Evolutionary conservation across 2,113 vertebrate genomes (phyloP).

Genomic region (Felis chaus): DNA sequence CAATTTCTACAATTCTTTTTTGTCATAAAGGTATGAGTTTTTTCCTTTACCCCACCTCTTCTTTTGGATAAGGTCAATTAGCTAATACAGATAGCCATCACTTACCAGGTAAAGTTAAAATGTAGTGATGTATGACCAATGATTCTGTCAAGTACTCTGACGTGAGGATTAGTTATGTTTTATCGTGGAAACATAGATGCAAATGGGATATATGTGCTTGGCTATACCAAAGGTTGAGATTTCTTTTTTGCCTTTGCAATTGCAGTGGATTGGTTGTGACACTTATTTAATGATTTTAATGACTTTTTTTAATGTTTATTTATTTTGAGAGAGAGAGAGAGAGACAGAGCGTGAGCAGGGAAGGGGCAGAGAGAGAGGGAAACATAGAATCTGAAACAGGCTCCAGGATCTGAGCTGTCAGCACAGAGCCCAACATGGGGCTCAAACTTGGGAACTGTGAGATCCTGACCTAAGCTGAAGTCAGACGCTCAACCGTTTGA

Average conservation of each 20-base stretch:
- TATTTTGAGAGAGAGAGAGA: too few relatives aligned
- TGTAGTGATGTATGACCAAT: neutral
- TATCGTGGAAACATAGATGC: neutral
- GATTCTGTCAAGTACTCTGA: neutral
- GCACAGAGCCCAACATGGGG: too few relatives aligned
- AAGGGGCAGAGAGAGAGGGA: too few relatives aligned
- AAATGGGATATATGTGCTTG: neutral
- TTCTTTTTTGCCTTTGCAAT: neutral
- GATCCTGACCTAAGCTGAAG: too few relatives aligned
- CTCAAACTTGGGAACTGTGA: too few relatives aligned
- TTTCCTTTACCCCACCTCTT: neutral
- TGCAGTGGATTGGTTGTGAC: neutral
- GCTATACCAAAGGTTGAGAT: neutral
- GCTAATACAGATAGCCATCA: neutral
- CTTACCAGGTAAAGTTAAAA: neutral
- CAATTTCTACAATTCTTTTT: neutral
- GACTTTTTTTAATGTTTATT: too few relatives aligned
- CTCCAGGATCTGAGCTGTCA: too few relatives aligned
- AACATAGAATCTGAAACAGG: too few relatives aligned
- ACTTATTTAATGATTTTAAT: too few relatives aligned
- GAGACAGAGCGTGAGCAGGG: too few relatives aligned
- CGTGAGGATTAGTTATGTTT: neutral
- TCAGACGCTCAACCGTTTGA: too few relatives aligned
- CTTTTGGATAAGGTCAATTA: neutral
- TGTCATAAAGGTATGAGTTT: neutral